phyloP scores from a whole-genome alignment of 2,888 invertebrate species.

The Entomobrya proxima region DNA sequence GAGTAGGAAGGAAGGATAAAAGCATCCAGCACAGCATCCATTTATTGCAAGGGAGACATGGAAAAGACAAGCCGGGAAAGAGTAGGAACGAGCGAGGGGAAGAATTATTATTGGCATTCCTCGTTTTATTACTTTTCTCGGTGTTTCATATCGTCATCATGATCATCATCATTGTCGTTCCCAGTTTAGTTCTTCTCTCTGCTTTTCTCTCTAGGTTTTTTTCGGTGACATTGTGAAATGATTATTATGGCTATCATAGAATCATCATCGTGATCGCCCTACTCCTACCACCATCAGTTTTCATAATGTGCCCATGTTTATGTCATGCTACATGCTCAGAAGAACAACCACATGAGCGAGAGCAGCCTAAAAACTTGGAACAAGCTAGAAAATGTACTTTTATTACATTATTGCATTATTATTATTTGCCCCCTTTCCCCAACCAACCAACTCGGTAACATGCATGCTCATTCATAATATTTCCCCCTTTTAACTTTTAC shows the following conservation, averaged over 20 bases:
- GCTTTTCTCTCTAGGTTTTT: not conserved
- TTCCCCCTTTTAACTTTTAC: conserved; percentile 6
- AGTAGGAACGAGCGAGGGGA: conserved; percentile 26
- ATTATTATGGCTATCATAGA: conserved; percentile 32
- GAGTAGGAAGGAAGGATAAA: not conserved
- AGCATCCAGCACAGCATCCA: not conserved
- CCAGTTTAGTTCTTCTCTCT: not conserved
- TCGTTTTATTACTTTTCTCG: conserved; percentile 53
- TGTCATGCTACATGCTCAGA: conserved; percentile 12
- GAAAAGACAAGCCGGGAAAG: not conserved
- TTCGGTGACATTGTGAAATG: conserved; percentile 54
- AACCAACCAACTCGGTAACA: not conserved
- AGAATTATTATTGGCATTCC: conserved; percentile 62
- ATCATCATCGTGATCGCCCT: not conserved
- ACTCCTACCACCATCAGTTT: conserved; percentile 1
- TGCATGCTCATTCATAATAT: conserved; percentile 18
- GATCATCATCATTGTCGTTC: conserved; percentile 16
- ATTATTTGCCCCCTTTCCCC: conserved; percentile 16
- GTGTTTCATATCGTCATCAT: conserved; percentile 39
- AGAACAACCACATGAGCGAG: not conserved
- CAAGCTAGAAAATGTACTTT: conserved; percentile 26
- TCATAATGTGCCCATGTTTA: conserved; percentile 35
- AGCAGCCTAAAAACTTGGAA: not conserved
- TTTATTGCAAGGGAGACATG: not conserved
- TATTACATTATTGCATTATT: conserved; percentile 46